These are phyloP conservation scores for Sakesphorus luctuosus DNA, from an alignment of 2,113 vertebrate species.

Conservation along the genomic window DNA sequence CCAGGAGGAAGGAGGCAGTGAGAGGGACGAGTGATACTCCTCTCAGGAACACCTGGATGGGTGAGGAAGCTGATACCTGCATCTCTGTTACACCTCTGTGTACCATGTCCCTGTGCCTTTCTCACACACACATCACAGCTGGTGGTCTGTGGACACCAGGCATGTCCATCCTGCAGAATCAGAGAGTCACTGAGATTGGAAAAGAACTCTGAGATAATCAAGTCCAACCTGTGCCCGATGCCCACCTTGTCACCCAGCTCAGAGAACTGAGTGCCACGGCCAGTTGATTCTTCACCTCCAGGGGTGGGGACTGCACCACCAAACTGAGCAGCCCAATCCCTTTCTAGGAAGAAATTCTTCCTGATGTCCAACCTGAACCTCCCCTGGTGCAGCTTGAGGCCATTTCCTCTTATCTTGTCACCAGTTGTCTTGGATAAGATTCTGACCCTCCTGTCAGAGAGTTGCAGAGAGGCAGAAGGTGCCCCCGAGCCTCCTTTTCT, in stretches of 20 bases:
- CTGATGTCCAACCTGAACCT: background rate
- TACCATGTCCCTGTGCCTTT: rapidly evolving
- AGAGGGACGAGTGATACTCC: background rate
- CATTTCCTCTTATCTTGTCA: rapidly evolving
- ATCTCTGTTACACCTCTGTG: rapidly evolving
- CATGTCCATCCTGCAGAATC: background rate
- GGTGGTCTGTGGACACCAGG: background rate
- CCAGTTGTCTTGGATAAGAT: background rate
- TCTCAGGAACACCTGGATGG: background rate
- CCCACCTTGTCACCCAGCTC: background rate
- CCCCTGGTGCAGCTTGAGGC: rapidly evolving
- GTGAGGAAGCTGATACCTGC: background rate
- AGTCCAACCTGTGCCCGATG: background rate
- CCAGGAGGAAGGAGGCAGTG: background rate
- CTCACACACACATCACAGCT: rapidly evolving
- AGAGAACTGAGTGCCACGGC: background rate
- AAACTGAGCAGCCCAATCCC: background rate
- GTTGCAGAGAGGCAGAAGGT: background rate
- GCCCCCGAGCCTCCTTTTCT: background rate
- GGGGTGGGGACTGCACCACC: background rate
- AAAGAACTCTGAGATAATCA: rapidly evolving
- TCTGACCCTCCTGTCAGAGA: background rate
- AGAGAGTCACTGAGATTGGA: background rate
- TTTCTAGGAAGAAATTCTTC: background rate
- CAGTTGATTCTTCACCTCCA: background rate